Evolutionary conservation across 1,140 invertebrate species (phyloP), one percentile per base, ranked within the genome.

Genomic region (Atopsyche davidsoni): DNA sequence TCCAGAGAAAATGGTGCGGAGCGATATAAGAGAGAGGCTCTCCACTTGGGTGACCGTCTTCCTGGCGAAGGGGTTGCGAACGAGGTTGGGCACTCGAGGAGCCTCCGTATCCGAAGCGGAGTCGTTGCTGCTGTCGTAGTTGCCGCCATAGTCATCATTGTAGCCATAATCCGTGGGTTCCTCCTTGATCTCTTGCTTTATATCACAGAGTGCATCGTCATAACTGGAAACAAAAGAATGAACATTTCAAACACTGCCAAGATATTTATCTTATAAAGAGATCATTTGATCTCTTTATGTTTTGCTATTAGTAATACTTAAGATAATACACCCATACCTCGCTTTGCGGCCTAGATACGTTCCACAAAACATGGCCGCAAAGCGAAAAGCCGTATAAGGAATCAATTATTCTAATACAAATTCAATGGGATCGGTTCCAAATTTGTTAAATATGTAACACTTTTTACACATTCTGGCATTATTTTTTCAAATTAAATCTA

Each of bases 171-270:
- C 51, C 10, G 42, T 39, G 38, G 44, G 41, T 22, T 55, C 56
- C 14, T 51, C 48, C 45, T 58, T 58, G 16, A 58, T 55, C 22
- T 58, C 51, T 24, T 58, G 55, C 31, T 58, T 58, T 1, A 53
- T 47, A 19, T 54, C 44, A 13, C 31, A 46, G 11, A 2, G 14
- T 3, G 18, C 14, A 19, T 43, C 43, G 24, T 51, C 44, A 14
- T 49, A 48, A 14, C 51, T 57, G 46, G 3, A 44, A 54, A 24
- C 9, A 18, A 38, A 13, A 38, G 14, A 14, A 38, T 7, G 35
- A 7, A 6, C 6, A 38, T 38, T 38, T 6, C 6, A 53, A 3
- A 25, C 23, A n/a, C 24, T 28, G 6, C 24, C 24, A 28, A 19
- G 3, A 32, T 46, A 24, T 22, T 19, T 10, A 24, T n/a, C n/a